Conservation (phyloP, 2,113 vertebrate genomes). For the Orthochromis indermauri region DNA sequence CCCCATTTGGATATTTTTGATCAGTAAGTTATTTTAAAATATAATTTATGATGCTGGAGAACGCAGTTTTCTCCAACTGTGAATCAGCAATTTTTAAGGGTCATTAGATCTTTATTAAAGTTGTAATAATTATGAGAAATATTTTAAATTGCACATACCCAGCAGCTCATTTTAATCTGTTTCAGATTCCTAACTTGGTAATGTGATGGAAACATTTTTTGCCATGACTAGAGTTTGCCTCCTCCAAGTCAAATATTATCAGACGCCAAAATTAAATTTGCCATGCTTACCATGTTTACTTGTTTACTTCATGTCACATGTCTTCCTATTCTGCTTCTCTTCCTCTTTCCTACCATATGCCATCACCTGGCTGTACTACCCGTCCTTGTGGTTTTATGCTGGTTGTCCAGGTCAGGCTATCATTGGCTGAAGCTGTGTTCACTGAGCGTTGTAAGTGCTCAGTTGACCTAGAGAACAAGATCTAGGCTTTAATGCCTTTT, state of each 20-base stretch:
- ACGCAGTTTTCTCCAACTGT: not conserved
- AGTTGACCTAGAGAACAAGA: not conserved
- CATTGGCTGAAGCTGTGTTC: not conserved
- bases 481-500: not conserved
- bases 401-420: not conserved
- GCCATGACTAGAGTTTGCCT: not conserved
- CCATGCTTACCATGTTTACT: not conserved
- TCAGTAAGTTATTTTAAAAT: not conserved
- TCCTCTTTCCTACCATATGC: not conserved
- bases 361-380: not conserved
- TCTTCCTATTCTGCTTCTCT: not conserved
- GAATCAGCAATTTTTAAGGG: not conserved
- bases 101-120: not conserved
- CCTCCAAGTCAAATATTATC: not conserved
- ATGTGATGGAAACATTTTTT: not conserved
- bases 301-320: slow-evolving; percentile 23
- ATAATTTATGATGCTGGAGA: not conserved
- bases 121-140: not conserved
- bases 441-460: not conserved
- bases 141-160: not conserved
- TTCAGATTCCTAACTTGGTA: not conserved
- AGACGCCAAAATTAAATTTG: not conserved
- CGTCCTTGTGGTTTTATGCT: not conserved
- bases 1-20: not conserved
- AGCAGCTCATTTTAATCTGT: not conserved